These are phyloP conservation scores for Cebidichthys violaceus DNA, from an alignment of 2,113 vertebrate genomes.

Conservation along the genomic window DNA sequence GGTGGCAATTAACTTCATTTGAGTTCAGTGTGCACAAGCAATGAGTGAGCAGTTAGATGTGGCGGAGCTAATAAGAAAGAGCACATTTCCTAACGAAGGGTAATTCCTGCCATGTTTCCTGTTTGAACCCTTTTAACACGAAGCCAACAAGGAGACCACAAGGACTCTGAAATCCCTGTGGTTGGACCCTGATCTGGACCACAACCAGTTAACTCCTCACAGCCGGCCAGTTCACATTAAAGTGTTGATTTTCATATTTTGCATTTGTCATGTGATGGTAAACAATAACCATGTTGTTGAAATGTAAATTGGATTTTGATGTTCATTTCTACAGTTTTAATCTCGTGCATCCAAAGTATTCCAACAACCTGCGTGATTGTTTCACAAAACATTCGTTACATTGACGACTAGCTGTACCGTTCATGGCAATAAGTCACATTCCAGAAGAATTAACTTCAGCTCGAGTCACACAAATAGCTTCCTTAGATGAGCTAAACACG, in stretches of 20 bases:
- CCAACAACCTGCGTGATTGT: background rate
- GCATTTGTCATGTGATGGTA: background rate
- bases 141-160: conserved; percentile 32
- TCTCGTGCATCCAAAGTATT: background rate
- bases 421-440: conserved; percentile 8
- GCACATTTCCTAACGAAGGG: conserved; percentile 48
- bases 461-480: conserved; percentile 44
- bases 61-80: conserved; percentile 62
- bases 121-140: conserved; percentile 41
- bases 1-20: conserved; percentile 65
- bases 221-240: background rate
- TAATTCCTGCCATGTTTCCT: conserved; percentile 61
- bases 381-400: background rate
- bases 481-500: conserved; percentile 48
- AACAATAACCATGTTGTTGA: background rate
- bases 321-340: background rate
- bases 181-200: background rate
- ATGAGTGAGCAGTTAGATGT: conserved; percentile 59
- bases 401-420: background rate
- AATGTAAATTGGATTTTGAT: background rate
- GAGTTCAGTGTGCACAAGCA: conserved; percentile 62
- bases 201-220: conserved; percentile 3
- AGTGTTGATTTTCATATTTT: background rate
- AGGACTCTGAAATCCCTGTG: conserved; percentile 22
- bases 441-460: conserved; percentile 33